A percentile compares a stretch with the other conserved stretches of the same genome.
phyloP scores from a whole-genome alignment of 1,140 invertebrate species.

The Calliphora vicina region DNA sequence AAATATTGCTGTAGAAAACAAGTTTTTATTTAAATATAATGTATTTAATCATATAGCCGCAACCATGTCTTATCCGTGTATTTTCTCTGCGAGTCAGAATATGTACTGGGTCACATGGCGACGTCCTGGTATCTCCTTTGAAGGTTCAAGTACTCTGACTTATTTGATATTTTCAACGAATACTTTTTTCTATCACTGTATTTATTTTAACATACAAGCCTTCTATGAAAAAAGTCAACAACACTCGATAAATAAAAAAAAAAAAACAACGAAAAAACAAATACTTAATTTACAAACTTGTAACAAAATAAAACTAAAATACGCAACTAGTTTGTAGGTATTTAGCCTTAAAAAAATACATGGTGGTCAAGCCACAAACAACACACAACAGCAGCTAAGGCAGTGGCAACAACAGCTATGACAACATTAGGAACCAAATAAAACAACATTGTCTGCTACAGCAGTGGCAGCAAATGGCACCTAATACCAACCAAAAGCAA shows the following conservation, averaged over 20 bases:
- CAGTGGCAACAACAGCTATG: neutral
- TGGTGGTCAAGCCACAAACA: neutral
- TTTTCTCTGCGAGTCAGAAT: too few relatives aligned
- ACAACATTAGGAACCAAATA: neutral
- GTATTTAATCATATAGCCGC: too few relatives aligned
- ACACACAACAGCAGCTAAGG: neutral
- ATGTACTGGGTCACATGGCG: too few relatives aligned
- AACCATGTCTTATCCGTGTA: too few relatives aligned
- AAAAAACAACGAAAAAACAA: too few relatives aligned
- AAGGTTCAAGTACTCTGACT: too few relatives aligned
- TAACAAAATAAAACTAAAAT: neutral
- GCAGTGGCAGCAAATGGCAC: neutral
- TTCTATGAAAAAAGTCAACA: neutral
- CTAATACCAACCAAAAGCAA: neutral
- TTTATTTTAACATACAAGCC: neutral
- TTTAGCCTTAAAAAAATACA: slow-evolving; percentile 1
- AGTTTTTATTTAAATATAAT: too few relatives aligned
- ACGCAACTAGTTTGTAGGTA: neutral
- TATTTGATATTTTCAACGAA: too few relatives aligned
- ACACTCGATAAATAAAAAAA: too few relatives aligned
- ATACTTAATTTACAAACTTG: neutral
- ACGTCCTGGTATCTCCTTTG: too few relatives aligned
- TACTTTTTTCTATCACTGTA: neutral
- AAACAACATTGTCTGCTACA: neutral
- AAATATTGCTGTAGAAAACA: too few relatives aligned